Evolutionary conservation across 2,888 invertebrate species (phyloP).

Genomic region (Zygothrica quintamaculata): DNA sequence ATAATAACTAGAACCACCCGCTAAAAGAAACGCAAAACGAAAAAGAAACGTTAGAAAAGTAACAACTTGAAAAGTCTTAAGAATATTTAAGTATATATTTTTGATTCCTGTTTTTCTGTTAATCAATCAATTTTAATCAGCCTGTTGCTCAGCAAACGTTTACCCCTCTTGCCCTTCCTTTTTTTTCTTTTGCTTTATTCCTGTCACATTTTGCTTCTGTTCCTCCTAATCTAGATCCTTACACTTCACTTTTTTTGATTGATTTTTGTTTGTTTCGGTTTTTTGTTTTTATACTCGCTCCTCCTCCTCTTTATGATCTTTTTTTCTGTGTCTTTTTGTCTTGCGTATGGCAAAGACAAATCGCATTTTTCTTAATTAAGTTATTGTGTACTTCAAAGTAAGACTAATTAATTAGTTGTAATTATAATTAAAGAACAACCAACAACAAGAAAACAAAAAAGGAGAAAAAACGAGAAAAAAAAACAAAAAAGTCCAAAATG

Average conservation of each 20-base stretch:
- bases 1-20: conserved; percentile 41
- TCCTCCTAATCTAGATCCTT: conserved; percentile 13
- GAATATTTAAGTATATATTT: no score
- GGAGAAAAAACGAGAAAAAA: conserved; percentile 53
- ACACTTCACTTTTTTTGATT: conserved; percentile 19
- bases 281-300: conserved; percentile 17
- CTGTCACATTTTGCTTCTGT: no score
- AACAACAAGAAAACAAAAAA: conserved; percentile 32
- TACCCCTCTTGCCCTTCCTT: conserved; percentile 15
- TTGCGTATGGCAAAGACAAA: conserved; percentile 36
- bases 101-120: no score
- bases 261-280: conserved; percentile 24
- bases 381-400: conserved; percentile 83
- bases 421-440: conserved; percentile 42
- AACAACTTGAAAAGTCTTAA: conserved; percentile 3
- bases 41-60: not conserved
- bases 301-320: conserved; percentile 16
- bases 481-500: no score
- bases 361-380: conserved; percentile 72
- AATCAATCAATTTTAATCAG: no score
- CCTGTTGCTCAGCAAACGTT: conserved; percentile 27
- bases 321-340: conserved; percentile 24
- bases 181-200: no score
- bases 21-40: not conserved
- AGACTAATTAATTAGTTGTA: conserved; percentile 82